Evolutionary conservation across 2,888 invertebrate genomes (phyloP), one percentile per base, ranked within the genome.

Genomic region (Dolichomitus sp.): DNA sequence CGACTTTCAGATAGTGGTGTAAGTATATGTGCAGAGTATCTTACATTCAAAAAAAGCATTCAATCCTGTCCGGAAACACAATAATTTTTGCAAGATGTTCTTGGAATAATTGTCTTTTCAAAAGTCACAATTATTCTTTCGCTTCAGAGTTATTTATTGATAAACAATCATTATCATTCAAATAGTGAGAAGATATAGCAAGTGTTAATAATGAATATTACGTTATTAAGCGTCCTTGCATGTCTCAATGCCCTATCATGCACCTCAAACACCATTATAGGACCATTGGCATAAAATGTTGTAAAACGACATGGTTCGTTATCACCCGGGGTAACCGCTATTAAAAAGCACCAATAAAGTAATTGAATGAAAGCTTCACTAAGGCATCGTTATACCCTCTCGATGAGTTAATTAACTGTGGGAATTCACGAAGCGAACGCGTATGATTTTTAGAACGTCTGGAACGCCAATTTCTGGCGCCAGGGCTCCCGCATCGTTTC

Each of bases 381-480:
- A 30, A 52, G 27, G n/a, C 19, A 37, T 11, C 27, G 42, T n/a
- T 45, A 45, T n/a, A 14, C 57, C 27, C 57, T 19, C 14, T 17
- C 17, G 48, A n/a, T 23, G 40, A n/a, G 37, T 65, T 54, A 74
- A 63, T 54, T 66, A 75, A 65, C 54, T 52, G 42, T 30, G 42
- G 37, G 33, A 75, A 66, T 66, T 66, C 42, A 27, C 19, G 17
- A 61, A 61, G 33, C 30, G 42, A 54, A 45, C n/a, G 65, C 59
- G 40, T 61, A 68, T 57, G 61, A 52, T 77, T 77, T 77, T 70
- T 70, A 57, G 52, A 52, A 33, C 30, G 30, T 70, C 69, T 70
- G 52, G 33, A 69, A 63, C 77, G 61, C 37, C 50, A 77, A 70
- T 63, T 77, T 40, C 61, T 30, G 63, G 52, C 63, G 63, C 33